These are phyloP conservation scores for Metallyticus violacea DNA, from an alignment of 2,888 invertebrate genomes.

Conservation along the genomic window DNA sequence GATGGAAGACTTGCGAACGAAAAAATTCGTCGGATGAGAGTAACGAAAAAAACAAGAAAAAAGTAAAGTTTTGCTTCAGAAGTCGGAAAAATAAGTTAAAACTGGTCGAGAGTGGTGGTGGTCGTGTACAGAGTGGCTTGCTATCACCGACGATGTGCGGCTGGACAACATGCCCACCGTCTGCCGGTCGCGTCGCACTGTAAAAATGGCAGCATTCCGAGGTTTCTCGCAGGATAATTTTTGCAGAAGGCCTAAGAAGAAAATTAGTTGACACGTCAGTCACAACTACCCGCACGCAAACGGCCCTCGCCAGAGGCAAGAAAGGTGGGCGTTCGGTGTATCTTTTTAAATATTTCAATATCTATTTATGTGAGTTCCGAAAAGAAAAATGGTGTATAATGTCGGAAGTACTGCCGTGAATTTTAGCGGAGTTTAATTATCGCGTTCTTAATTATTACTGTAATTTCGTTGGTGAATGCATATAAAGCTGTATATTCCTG, in stretches of 20 bases:
- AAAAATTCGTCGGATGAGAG: constrained; percentile 41
- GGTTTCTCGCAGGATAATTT: constrained; percentile 51
- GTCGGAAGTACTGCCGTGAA: constrained; percentile 33
- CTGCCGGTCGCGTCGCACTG: constrained; percentile 36
- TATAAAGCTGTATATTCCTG: not conserved
- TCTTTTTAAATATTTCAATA: constrained; percentile 31
- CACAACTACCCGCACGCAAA: constrained; percentile 32
- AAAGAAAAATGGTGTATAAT: constrained; percentile 34
- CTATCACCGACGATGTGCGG: constrained; percentile 40
- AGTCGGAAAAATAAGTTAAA: constrained; percentile 19
- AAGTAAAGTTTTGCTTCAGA: not conserved
- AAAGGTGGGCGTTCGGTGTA: constrained; percentile 38
- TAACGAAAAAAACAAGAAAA: constrained; percentile 27
- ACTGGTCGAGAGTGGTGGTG: constrained; percentile 42
- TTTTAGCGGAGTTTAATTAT: constrained; percentile 34
- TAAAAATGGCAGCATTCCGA: constrained; percentile 54
- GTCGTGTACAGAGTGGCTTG: constrained; percentile 35
- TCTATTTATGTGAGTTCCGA: constrained; percentile 34
- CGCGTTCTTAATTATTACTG: constrained; percentile 18
- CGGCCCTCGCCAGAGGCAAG: constrained; percentile 37
- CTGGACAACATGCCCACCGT: constrained; percentile 43
- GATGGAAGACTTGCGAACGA: constrained; percentile 51
- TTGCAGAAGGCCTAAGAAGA: constrained; percentile 54
- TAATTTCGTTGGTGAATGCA: not conserved
- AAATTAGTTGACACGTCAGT: constrained; percentile 53